These are phyloP conservation scores for Craseonycteris thonglongyai DNA, from an alignment of 2,113 vertebrate genomes.

Conservation along the genomic window DNA sequence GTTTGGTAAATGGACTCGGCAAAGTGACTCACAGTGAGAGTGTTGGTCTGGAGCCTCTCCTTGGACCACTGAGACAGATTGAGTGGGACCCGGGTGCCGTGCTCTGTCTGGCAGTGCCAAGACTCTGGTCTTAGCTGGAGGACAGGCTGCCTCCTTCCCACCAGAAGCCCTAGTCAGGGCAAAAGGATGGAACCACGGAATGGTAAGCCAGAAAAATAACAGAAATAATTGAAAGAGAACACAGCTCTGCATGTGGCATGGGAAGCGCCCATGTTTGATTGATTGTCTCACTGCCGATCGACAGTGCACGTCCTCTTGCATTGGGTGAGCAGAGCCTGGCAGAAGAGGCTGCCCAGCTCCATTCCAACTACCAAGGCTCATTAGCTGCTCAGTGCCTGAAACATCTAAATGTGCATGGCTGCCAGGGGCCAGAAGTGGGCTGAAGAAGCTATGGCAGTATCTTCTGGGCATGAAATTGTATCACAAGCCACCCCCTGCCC, in stretches of 20 bases:
- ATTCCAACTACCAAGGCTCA: not conserved
- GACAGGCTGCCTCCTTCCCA: fast-evolving
- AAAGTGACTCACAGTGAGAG: not conserved
- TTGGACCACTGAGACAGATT: not conserved
- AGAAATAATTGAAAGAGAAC: not conserved
- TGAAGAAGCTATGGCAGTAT: not conserved
- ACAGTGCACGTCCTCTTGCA: not conserved
- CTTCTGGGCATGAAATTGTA: not conserved
- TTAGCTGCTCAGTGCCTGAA: no score
- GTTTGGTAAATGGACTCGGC: not conserved
- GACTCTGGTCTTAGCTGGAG: not conserved
- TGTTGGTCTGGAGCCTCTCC: not conserved
- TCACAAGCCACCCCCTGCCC: not conserved
- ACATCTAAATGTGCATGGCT: not conserved
- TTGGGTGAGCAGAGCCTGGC: not conserved
- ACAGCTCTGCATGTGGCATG: not conserved
- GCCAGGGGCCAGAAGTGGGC: not conserved
- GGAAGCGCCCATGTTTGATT: not conserved
- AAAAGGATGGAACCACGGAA: not conserved
- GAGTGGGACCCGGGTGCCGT: not conserved
- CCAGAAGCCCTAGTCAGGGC: not conserved
- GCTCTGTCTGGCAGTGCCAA: not conserved
- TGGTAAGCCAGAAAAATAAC: not conserved
- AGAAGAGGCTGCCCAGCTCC: not conserved
- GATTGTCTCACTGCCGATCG: not conserved